Conservation (phyloP, 2,113 vertebrate genomes). For the Zosterops lateralis region DNA sequence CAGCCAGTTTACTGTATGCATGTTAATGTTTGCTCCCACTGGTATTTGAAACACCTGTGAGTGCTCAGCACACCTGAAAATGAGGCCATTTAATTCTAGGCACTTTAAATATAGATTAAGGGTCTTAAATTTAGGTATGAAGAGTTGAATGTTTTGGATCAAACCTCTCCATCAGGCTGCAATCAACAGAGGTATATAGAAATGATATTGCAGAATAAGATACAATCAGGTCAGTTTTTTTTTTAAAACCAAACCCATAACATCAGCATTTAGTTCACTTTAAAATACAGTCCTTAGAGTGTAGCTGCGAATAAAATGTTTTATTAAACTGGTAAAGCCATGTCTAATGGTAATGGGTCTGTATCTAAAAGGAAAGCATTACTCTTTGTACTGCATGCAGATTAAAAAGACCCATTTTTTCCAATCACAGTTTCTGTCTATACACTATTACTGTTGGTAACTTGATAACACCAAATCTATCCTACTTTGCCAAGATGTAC, state of each 20-base stretch:
- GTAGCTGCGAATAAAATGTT: not conserved
- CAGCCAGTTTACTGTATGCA: not conserved
- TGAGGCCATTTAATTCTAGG: slow-evolving; percentile 10
- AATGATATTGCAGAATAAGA: not conserved
- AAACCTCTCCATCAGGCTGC: not conserved
- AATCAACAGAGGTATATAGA: not conserved
- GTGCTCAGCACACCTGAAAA: slow-evolving; percentile 28
- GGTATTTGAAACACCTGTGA: not conserved
- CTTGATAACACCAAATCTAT: not conserved
- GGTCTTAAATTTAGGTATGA: not conserved
- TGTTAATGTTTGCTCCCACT: not conserved
- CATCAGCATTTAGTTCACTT: not conserved
- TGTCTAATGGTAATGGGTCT: not conserved
- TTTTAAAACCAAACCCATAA: not conserved
- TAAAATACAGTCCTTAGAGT: not conserved
- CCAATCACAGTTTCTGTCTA: not conserved
- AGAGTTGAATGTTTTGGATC: not conserved
- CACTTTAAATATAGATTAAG: slow-evolving; percentile 29
- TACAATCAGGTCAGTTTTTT: not conserved
- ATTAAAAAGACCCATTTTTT: not conserved
- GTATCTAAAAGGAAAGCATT: not conserved
- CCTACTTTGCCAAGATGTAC: not conserved
- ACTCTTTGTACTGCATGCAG: not conserved
- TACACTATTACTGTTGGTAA: not conserved
- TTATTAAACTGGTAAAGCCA: not conserved